A percentile compares a stretch with the other conserved stretches of the same genome.
Evolutionary conservation across 2,888 invertebrate genomes (phyloP).

Genomic region (Bembecia ichneumoniformis): DNA sequence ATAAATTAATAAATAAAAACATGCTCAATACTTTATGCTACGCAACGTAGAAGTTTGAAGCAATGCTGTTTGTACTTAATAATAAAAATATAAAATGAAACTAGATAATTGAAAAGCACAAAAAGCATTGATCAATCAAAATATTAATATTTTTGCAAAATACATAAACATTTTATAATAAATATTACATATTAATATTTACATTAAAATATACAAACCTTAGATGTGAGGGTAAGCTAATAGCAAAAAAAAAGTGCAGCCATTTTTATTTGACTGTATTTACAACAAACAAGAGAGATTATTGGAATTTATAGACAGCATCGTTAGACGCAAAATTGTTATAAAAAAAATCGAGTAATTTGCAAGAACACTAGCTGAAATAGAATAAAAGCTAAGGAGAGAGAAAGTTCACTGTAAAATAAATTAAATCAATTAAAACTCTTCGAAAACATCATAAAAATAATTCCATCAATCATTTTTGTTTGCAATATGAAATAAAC

Average conservation of each 20-base stretch:
- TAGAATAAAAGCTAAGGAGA: too few relatives aligned
- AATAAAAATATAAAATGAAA: constrained; percentile 3
- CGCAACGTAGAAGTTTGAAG: constrained; percentile 1
- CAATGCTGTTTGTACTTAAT: constrained; percentile 19
- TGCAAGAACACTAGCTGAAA: too few relatives aligned
- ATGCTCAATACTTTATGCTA: too few relatives aligned
- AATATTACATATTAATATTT: not conserved
- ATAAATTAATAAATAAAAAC: too few relatives aligned
- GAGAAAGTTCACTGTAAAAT: too few relatives aligned
- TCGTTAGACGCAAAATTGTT: not conserved
- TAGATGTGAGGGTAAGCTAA: constrained; percentile 17
- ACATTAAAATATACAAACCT: constrained; percentile 7
- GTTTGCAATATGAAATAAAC: constrained; percentile 15
- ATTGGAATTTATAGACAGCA: not conserved
- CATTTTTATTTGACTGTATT: constrained; percentile 8
- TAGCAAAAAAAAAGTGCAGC: constrained; percentile 24
- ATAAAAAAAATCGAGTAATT: not conserved
- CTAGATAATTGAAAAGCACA: constrained; percentile 12
- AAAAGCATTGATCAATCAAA: constrained; percentile 15
- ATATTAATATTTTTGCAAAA: constrained; percentile 1
- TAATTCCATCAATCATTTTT: not conserved
- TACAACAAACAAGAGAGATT: not conserved
- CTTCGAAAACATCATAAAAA: not conserved
- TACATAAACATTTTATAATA: constrained; percentile 3
- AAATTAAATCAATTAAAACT: too few relatives aligned